These are phyloP conservation scores for Malacosoma neustria DNA, from an alignment of 2,888 invertebrate genomes.

Conservation along the genomic window DNA sequence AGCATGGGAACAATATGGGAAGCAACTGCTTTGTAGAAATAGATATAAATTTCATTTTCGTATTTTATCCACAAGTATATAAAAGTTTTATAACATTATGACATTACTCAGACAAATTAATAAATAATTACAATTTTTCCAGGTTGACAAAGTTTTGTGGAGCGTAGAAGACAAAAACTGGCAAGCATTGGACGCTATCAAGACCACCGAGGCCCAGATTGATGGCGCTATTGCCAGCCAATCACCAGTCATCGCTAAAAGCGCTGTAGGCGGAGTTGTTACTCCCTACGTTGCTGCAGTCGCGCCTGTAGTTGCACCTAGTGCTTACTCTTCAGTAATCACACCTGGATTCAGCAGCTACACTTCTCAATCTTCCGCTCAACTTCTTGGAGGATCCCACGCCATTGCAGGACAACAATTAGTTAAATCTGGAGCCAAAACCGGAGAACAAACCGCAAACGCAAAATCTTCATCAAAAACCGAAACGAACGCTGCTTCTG, in stretches of 20 bases:
- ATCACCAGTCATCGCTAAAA: conserved; percentile 30
- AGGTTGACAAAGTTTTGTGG: conserved; percentile 39
- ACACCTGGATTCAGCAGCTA: conserved; percentile 11
- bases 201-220: conserved; percentile 45
- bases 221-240: conserved; percentile 42
- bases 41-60: too few relatives aligned
- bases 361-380: background rate
- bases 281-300: conserved; percentile 13
- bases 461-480: background rate
- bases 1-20: too few relatives aligned
- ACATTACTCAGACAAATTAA: too few relatives aligned
- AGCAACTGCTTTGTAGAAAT: too few relatives aligned
- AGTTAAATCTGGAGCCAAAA: background rate
- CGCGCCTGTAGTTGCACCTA: conserved; percentile 8
- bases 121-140: conserved; percentile 23
- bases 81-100: too few relatives aligned
- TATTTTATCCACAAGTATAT: too few relatives aligned
- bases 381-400: background rate
- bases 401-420: background rate
- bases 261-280: conserved; percentile 21
- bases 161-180: conserved; percentile 53
- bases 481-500: background rate
- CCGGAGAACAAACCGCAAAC: background rate
- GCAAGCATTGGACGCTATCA: conserved; percentile 49
- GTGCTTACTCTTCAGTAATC: conserved; percentile 11